Conservation (phyloP, 2,797 vertebrate genomes). For the Chiloscyllium punctatum region DNA sequence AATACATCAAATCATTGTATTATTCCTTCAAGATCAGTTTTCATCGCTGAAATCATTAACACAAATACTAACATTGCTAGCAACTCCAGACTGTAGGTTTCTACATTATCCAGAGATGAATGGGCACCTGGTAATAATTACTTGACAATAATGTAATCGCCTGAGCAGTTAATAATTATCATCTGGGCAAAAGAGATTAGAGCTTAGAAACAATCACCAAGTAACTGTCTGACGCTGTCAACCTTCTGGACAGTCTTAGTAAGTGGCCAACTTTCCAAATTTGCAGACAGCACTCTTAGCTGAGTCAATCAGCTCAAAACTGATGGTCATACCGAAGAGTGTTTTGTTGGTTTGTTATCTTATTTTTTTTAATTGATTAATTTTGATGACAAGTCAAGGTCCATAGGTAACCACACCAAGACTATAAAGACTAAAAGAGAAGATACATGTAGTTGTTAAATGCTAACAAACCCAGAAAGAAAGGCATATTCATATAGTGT, state of each 20-base stretch:
- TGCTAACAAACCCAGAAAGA: background rate
- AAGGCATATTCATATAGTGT: background rate
- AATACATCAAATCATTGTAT: background rate
- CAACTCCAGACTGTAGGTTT: conserved; percentile 6
- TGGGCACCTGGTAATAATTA: conserved; percentile 16
- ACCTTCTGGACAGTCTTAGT: background rate
- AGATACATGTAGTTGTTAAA: background rate
- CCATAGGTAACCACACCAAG: background rate
- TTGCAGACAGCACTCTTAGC: background rate
- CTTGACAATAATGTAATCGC: background rate
- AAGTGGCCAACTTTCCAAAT: background rate
- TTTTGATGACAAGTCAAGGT: background rate
- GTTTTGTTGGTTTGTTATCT: background rate
- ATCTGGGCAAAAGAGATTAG: background rate
- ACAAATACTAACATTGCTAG: background rate
- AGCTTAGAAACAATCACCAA: background rate
- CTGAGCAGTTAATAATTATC: background rate
- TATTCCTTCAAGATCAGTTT: background rate
- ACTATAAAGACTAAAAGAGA: background rate
- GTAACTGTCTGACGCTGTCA: background rate
- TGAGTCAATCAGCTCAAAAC: background rate
- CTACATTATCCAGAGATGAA: background rate
- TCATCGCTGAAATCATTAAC: background rate
- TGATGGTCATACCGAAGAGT: background rate
- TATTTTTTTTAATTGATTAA: background rate